Evolutionary conservation across 2,888 invertebrate species (phyloP), one percentile per base, ranked within the genome.

Genomic region (Ametastegia equiseti): DNA sequence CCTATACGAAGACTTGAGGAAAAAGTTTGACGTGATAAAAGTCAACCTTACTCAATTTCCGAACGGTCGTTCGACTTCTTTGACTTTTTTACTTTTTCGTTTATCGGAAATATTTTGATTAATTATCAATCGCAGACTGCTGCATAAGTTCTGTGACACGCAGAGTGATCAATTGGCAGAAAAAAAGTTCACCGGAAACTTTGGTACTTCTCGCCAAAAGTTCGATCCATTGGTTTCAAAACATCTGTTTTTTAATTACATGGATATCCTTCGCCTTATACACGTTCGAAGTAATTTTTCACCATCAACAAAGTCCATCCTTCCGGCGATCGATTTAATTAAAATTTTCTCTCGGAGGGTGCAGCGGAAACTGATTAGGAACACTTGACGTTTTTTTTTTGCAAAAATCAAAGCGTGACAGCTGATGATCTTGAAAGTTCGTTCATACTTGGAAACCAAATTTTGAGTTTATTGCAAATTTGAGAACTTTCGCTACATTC

Each of bases 11-110:
- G 27, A 45, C n/a, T 9, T 23, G 27, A 47, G 45, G 30, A 13
- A 45, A 71, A 71, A 71, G 45, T 71, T 71, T 71, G 15, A 19
- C 27, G 71, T 42, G 71, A 71, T 47, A 30, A 71, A 47, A 71
- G 15, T 71, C 45, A 71, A 71, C 71, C 71, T 45, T 27, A 42
- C 71, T 42, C 45, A 45, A 45, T 23, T 33, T 45, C 47, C 47
- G 45, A n/a, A 30, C 27, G 45, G n/a, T 36, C 15, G 27, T n/a
- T 27, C 30, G 47, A 71, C 71, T 71, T 71, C 19, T 7, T 15
- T 2, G 71, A 71, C 23, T 30, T 71, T 47, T 47, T 71, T 71
- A 71, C 39, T 47, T 71, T 27, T 19, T 75, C 11, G 33, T 13
- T 75, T 57, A 54, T 75, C 19, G 57, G 27, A 39, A 23, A 19